phyloP scores from a whole-genome alignment of 2,113 vertebrate species.

The Pogona vitticeps region DNA sequence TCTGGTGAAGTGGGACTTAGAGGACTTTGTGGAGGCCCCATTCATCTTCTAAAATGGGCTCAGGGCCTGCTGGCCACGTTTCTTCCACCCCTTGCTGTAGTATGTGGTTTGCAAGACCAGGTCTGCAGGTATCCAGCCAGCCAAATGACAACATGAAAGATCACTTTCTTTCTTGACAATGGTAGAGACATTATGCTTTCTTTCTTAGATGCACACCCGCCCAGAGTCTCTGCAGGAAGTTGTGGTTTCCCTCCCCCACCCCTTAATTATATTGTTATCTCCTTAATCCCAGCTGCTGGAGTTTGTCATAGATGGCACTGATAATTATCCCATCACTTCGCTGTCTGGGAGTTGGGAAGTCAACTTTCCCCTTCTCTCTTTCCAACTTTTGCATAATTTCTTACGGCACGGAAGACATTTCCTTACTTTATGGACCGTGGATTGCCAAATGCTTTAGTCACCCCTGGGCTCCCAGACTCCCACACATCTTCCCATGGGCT shows the following conservation, averaged over 20 bases:
- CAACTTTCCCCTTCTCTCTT: neutral
- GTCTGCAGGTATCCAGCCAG: constrained; percentile 40
- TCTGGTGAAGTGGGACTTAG: too few species aligned
- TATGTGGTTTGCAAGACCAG: constrained; percentile 38
- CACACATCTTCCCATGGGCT: constrained; percentile 18
- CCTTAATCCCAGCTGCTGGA: constrained; percentile 18
- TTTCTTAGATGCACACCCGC: constrained; percentile 9
- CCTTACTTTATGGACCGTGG: neutral
- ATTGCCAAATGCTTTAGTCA: neutral
- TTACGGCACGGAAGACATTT: neutral
- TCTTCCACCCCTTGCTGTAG: neutral
- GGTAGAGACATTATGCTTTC: constrained; percentile 29
- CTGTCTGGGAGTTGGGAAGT: constrained; percentile 18
- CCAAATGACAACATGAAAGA: constrained; percentile 50
- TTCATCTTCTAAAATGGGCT: too few species aligned
- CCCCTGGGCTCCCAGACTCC: neutral
- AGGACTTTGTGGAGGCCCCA: too few species aligned
- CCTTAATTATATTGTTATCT: neutral
- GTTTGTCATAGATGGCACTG: neutral
- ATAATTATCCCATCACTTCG: neutral
- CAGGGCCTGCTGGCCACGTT: too few species aligned
- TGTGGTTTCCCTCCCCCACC: neutral
- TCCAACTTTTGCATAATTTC: constrained; percentile 2
- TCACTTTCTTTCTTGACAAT: constrained; percentile 39
- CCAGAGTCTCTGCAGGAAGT: neutral